These are phyloP conservation scores for Lophochroa leadbeateri DNA, from an alignment of 2,113 vertebrate genomes.

Conservation along the genomic window DNA sequence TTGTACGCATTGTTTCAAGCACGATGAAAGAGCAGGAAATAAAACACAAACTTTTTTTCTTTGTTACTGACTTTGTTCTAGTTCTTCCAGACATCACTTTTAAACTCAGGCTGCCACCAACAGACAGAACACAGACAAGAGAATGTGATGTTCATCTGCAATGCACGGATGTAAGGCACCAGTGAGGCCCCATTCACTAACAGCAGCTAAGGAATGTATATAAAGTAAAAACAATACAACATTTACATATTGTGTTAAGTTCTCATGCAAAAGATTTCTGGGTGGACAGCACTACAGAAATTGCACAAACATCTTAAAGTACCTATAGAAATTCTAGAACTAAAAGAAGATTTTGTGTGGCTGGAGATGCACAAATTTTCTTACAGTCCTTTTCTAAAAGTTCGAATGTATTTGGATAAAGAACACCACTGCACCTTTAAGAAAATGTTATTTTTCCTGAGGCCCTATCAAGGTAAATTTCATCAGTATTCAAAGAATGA, in stretches of 20 bases:
- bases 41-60: conserved; percentile 36
- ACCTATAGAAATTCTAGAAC: fast-evolving
- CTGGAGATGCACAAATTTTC: conserved; percentile 29
- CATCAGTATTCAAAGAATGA: no score
- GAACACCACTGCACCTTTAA: conserved; percentile 78
- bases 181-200: neutral
- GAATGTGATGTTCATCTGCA: conserved; percentile 12
- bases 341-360: neutral
- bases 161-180: neutral
- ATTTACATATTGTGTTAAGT: neutral
- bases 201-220: neutral
- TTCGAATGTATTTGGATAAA: conserved; percentile 34
- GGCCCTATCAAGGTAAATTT: conserved; percentile 84
- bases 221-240: neutral
- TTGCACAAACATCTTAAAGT: neutral
- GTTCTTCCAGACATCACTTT: conserved; percentile 20
- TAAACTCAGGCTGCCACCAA: conserved; percentile 71
- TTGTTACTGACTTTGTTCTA: conserved; percentile 43
- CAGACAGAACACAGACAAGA: conserved; percentile 54
- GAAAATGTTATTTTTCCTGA: conserved; percentile 81
- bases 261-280: neutral
- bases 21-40: neutral
- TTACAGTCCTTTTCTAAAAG: conserved; percentile 52
- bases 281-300: neutral
- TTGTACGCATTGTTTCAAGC: neutral